Evolutionary conservation across 1,140 invertebrate species (phyloP).

Genomic region (Sycophaga agraensis): DNA sequence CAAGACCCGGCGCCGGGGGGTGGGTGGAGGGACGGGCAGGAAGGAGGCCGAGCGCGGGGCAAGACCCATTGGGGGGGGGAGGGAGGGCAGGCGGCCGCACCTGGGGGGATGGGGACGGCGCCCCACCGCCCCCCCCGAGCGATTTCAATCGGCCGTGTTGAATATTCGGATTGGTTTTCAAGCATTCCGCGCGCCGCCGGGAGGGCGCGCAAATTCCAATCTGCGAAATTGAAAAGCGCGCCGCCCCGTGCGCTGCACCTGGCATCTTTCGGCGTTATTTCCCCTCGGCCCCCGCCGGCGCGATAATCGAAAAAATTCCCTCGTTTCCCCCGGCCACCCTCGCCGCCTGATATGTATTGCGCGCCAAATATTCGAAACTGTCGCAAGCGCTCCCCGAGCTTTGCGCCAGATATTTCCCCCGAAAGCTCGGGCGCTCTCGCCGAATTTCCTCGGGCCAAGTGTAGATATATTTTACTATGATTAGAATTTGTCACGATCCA

Average conservation of each 20-base stretch:
- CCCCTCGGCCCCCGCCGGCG: background rate
- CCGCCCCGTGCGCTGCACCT: background rate
- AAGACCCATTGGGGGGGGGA: background rate
- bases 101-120: too few species aligned
- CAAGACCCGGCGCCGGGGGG: background rate
- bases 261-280: constrained; percentile 6
- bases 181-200: background rate
- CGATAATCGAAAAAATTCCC: too few species aligned
- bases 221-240: constrained; percentile 29
- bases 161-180: constrained; percentile 30
- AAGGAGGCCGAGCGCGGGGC: constrained; percentile 1
- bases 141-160: constrained; percentile 23
- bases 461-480: too few species aligned
- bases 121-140: too few species aligned
- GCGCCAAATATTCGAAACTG: too few species aligned
- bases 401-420: too few species aligned
- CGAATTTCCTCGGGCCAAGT: too few species aligned
- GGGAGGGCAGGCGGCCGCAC: background rate
- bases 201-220: constrained; percentile 21
- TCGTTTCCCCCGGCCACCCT: too few species aligned
- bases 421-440: too few species aligned
- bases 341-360: too few species aligned
- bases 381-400: too few species aligned
- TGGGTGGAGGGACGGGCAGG: constrained; percentile 2
- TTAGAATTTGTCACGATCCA: too few species aligned